Conservation (phyloP, 1,140 invertebrate species). For the Druon quercuslanigerum region DNA sequence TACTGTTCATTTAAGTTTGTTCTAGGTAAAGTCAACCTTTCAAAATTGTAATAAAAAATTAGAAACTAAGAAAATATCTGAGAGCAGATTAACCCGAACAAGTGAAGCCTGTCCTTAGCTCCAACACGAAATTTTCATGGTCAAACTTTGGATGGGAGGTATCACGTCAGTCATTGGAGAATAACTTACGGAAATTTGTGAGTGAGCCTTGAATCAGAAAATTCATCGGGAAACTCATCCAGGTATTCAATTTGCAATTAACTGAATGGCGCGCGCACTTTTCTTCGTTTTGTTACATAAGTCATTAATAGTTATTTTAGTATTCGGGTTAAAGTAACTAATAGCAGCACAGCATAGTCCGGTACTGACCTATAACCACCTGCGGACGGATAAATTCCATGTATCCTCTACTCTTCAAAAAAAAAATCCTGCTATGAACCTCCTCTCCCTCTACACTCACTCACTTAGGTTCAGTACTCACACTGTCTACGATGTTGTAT, state of each 20-base stretch:
- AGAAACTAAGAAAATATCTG: too few species aligned
- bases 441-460: slow-evolving; percentile 47
- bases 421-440: slow-evolving; percentile 20
- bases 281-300: slow-evolving; percentile 46
- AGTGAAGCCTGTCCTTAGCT: too few species aligned
- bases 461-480: slow-evolving; percentile 69
- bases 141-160: too few species aligned
- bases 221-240: background rate
- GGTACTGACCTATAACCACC: slow-evolving; percentile 75
- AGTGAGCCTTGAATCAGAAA: background rate
- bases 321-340: slow-evolving; percentile 65
- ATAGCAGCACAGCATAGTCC: slow-evolving; percentile 74
- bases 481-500: slow-evolving; percentile 63
- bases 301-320: slow-evolving; percentile 54
- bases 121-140: too few species aligned
- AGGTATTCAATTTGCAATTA: background rate
- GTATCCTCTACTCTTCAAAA: slow-evolving; percentile 32
- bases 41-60: too few species aligned
- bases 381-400: slow-evolving; percentile 72
- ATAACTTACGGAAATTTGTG: background rate
- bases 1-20: too few species aligned
- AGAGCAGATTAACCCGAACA: too few species aligned
- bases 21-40: too few species aligned
- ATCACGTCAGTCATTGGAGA: background rate
- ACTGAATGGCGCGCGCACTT: slow-evolving; percentile 31